Conservation (phyloP, 2,797 vertebrate genomes). For the Pangasius djambal region DNA sequence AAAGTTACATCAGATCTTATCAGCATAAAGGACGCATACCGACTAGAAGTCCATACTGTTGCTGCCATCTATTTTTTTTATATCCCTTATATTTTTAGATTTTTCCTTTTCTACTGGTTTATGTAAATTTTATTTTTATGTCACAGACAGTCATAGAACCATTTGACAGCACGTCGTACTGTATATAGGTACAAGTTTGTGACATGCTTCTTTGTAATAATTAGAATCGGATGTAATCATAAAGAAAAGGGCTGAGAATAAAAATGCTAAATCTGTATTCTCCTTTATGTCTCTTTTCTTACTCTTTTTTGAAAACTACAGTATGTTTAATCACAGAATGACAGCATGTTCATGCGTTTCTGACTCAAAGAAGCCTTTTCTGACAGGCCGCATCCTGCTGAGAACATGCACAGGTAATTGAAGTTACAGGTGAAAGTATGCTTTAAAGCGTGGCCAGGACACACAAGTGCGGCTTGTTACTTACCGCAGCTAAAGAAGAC, state of each 20-base stretch:
- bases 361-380: background rate
- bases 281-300: too few relatives aligned
- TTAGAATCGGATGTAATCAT: background rate
- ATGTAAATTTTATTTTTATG: too few relatives aligned
- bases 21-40: background rate
- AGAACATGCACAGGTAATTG: background rate
- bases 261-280: too few relatives aligned
- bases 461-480: background rate
- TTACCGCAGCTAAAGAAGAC: background rate
- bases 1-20: background rate
- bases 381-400: background rate
- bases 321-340: background rate
- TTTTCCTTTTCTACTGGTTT: too few relatives aligned
- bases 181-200: background rate
- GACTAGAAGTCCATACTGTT: background rate
- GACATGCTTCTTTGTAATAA: background rate
- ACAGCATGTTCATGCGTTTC: background rate
- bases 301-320: background rate
- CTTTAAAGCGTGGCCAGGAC: background rate
- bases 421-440: background rate
- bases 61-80: too few relatives aligned
- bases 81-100: too few relatives aligned
- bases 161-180: too few relatives aligned
- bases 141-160: too few relatives aligned
- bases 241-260: background rate